Base-by-base conservation (phyloP, 1,140 invertebrate species). In the Ceratoteleas bidentatus region DNA sequence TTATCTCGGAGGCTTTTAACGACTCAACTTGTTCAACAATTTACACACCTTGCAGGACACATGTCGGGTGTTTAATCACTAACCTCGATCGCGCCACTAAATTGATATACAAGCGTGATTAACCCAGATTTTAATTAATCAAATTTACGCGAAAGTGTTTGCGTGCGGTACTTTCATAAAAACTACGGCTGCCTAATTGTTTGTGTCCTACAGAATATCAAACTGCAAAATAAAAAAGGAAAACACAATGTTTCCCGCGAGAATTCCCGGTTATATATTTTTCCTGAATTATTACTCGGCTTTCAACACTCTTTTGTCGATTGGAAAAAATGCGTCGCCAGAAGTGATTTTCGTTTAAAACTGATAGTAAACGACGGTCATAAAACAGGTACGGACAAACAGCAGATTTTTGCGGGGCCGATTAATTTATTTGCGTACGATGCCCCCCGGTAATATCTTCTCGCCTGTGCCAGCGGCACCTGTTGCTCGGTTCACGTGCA, bases 401-500 rank as follows among this genome's bases (percentile, higher is more conserved):
- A 36, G 54, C 45, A 40, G 43, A 32, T 68, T 73, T 80, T 49
- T 68, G 52, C 0, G 33, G 11, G 50, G 32, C 13, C 53, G 56
- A 80, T 62, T 74, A 75, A 81, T 81, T 81, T 74, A 75, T 75
- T 70, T 53, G 45, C 78, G 58, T 75, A 40, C 50, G 58, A 68
- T 81, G 73, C 66, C 68, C 56, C 47, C 24, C 50, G 52, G 68
- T 62, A 81, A 68, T 82, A 58, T 74, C 53, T 77, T 69, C 58
- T 62, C 74, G 56, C 57, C 58, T 57, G 32, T 64, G 60, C 61
- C 32, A 49, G 13, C 79, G 72, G 50, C 80, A 82, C 80, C 80
- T 82, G 80, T 82, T 82, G 80, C 80, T 34, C 79, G 57, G 62
- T 57, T 52, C 62, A 81, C 64, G 68, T 60, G n/a, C n/a, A n/a